phyloP scores from a whole-genome alignment of 2,888 invertebrate genomes.

The Drosophila hamatofila region DNA sequence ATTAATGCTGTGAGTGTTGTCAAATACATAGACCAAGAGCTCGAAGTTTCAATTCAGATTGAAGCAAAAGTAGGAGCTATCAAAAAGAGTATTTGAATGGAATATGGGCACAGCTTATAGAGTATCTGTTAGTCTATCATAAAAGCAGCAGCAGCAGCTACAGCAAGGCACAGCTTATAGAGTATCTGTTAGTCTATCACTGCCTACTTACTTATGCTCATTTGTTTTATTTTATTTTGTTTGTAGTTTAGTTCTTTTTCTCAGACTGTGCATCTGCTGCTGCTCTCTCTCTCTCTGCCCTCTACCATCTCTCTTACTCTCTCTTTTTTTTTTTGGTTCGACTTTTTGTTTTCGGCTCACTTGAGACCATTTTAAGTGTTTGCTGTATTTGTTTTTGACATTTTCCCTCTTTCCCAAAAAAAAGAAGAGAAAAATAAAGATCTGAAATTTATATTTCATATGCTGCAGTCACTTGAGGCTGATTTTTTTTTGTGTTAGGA shows the following conservation, averaged over 20 bases:
- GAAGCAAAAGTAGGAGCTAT: too few species aligned
- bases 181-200: not conserved
- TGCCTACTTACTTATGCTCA: not conserved
- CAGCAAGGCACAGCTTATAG: not conserved
- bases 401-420: constrained; percentile 23
- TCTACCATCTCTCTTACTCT: constrained; percentile 1
- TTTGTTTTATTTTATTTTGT: constrained; percentile 20
- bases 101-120: not conserved
- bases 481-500: not conserved
- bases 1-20: too few species aligned
- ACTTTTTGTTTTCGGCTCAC: constrained; percentile 47
- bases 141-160: too few species aligned
- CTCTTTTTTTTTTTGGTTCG: constrained; percentile 40
- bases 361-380: constrained; percentile 78
- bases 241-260: constrained; percentile 31
- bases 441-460: constrained; percentile 34
- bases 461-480: constrained; percentile 47
- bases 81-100: too few species aligned
- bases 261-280: constrained; percentile 15
- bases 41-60: too few species aligned
- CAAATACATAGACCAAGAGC: too few species aligned
- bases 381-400: constrained; percentile 68
- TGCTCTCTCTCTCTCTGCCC: not conserved
- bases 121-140: not conserved
- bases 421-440: not conserved